These are phyloP conservation scores for Pseudococcus jackbeardsleyi DNA, from an alignment of 2,888 invertebrate species.

Conservation along the genomic window DNA sequence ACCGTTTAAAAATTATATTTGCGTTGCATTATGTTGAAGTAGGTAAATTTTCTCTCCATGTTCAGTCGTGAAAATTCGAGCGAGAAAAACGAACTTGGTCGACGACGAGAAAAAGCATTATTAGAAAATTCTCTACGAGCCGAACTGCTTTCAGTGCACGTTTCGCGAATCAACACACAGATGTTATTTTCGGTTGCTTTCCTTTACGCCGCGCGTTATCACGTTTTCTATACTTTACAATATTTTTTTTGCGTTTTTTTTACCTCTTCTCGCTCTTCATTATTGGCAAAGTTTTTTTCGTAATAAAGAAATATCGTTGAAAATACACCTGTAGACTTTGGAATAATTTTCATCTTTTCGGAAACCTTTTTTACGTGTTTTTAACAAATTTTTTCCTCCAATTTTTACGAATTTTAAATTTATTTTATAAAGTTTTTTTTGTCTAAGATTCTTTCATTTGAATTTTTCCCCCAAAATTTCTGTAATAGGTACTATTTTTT, in stretches of 20 bases:
- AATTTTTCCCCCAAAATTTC: neutral
- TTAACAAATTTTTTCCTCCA: neutral
- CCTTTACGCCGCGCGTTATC: conserved; percentile 17
- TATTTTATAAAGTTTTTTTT: neutral
- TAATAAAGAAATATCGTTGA: neutral
- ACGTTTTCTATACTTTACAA: neutral
- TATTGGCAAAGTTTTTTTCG: conserved; percentile 27
- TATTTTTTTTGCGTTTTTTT: neutral
- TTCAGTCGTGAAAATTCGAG: conserved; percentile 46
- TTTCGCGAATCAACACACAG: conserved; percentile 31
- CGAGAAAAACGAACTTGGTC: conserved; percentile 27
- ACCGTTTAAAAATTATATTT: conserved; percentile 41
- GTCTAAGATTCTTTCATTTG: neutral
- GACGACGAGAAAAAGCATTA: neutral
- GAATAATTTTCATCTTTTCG: neutral
- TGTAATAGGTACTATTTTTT: neutral
- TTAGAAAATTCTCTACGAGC: conserved; percentile 30
- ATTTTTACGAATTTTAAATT: neutral
- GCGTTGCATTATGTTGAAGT: conserved; percentile 28
- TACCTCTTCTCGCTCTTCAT: neutral
- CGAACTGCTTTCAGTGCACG: conserved; percentile 38
- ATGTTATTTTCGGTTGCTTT: conserved; percentile 41
- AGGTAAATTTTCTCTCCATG: conserved; percentile 38
- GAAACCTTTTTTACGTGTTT: neutral
- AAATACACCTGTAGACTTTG: neutral